Evolutionary conservation across 64 coral and sea anemone genomes (phyloP), one percentile per base, ranked within the genome.

Genomic region (Porites lutea): DNA sequence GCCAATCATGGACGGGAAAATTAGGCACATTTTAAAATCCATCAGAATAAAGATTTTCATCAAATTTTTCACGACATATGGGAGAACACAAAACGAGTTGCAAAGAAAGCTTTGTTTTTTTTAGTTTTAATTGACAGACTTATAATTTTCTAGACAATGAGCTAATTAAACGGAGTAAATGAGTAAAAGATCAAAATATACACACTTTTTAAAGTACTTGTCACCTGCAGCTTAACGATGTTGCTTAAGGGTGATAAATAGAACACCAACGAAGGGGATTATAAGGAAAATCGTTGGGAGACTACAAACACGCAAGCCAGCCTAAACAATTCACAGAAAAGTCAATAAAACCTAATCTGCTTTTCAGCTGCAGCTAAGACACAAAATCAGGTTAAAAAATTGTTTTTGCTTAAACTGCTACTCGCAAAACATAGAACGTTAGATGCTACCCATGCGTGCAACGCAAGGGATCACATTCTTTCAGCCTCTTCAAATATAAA

Each of bases 161-260:
- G 64, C 46, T 84, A 84, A 84, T 84, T 84, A 84, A 84, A 84
- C 48, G 81, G 81, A 68, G 64, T 68, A 84, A 84, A 46, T 63
- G 68, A 84, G 27, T 68, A 84, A 84, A 84, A 84, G 81, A 84
- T 84, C 81, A 84, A 84, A 84, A 84, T 65, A 84, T 84, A 84
- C 81, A 84, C 45, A 68, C 81, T 84, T 84, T 84, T 84, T 84
- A 84, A 84, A 84, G 81, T 59, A 84, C 81, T 84, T 84, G 68
- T 67, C 81, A 43, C 81, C 47, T 68, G 63, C 62, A 65, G 81
- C 63, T 84, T 84, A 84, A 8, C 18, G 81, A 84, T 84, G 81
- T 84, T 84, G 81, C 81, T 67, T 84, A 84, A 13, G 61, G 47
- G 48, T 21, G 81, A 66, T 84, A 68, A 84, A 84, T 84, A 68